Evolutionary conservation across 1,140 invertebrate genomes (phyloP), one percentile per base, ranked within the genome.

Genomic region (Euwallacea similis): DNA sequence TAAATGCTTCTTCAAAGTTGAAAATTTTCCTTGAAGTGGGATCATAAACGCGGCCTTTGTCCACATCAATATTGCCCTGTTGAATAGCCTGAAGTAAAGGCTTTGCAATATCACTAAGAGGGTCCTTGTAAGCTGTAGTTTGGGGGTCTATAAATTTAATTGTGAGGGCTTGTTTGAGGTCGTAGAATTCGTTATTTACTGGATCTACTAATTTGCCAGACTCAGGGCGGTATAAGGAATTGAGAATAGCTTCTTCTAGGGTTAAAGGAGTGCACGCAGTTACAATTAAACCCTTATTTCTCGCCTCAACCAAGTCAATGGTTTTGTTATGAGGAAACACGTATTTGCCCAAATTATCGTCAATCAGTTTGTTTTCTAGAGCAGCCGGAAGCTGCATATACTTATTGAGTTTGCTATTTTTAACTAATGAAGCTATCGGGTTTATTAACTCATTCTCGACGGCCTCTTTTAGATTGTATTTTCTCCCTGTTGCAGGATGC

Each of bases 151-250:
- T 85, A 1, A 96, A 84, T 65, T 89, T 88, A 43, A 81, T 84
- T 74, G 88, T 83, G 50, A 97, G 87, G 0, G 93, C 91, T 77
- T 90, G 87, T 16, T 85, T 83, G 1, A 95, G 78, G 78, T 93
- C 88, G 50, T 92, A 80, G 75, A 86, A 88, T 76, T 91, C 88
- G 33, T 90, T 91, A 7, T 86, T 86, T 15, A 82, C 83, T 2
- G 93, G 92, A 84, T 94, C 91, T 8, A 89, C 86, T 75, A 96
- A 91, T 80, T 90, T 89, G 21, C 93, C 93, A 42, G 87, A 91
- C 71, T 93, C 89, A 0, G 88, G 85, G 72, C 90, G 86, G 76
- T 93, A 94, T 7, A 97, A 83, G 59, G 88, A 86, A 78, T 90
- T 91, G 62, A 87, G 87, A 6, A 96, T 85, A 10, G 91, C 89